Evolutionary conservation across 2,113 vertebrate genomes (phyloP).

Genomic region (Theristicus caerulescens): DNA sequence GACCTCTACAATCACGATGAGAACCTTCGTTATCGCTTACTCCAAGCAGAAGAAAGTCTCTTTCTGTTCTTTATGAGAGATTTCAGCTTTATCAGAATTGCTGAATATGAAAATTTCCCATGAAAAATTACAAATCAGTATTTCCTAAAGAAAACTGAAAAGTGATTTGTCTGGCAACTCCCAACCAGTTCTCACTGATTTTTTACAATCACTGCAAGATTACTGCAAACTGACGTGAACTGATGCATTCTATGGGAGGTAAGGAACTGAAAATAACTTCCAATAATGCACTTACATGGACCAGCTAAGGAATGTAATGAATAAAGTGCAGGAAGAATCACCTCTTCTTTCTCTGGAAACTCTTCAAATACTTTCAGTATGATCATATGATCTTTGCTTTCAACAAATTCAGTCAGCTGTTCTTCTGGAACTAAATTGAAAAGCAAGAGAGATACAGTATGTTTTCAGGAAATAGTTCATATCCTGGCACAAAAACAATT

Average conservation of each 20-base stretch:
- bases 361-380: constrained; percentile 79
- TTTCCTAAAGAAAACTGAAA: neutral
- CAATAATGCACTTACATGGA: constrained; percentile 78
- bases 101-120: neutral
- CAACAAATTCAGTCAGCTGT: constrained; percentile 90
- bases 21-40: neutral
- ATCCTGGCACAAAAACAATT: neutral
- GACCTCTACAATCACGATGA: neutral
- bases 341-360: constrained; percentile 80
- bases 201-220: neutral
- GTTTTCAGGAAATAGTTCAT: neutral
- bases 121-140: neutral
- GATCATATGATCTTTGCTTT: constrained; percentile 87
- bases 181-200: neutral
- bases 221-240: neutral
- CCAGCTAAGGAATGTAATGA: constrained; percentile 85
- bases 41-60: neutral
- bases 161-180: neutral
- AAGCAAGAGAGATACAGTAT: neutral
- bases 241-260: neutral
- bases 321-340: constrained; percentile 82
- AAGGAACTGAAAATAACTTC: neutral
- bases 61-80: neutral
- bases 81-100: neutral
- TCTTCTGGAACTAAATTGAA: constrained; percentile 84